Base-by-base conservation (phyloP, 2,888 invertebrate species). In the Rhagium mordax region DNA sequence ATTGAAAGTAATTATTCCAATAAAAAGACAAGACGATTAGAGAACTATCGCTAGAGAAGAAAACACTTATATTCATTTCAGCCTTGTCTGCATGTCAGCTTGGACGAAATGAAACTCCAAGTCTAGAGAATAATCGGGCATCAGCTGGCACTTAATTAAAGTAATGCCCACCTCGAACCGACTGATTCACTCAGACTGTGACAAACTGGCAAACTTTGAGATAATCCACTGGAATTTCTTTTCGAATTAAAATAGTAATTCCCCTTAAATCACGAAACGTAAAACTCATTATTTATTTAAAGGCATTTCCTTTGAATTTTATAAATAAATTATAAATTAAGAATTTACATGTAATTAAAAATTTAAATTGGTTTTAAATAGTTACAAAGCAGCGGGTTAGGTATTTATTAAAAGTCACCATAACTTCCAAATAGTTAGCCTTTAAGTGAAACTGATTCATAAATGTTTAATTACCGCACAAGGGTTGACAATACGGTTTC, bases 141-240 rank as follows among this genome's bases (percentile, higher is more conserved):
- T 85, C 85, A 85, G 84, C 84, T 85, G 85, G 83, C 83, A 84
- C 85, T 85, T 86, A 86, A 86, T 86, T 85, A 85, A 85, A 85
- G 82, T 84, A 84, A 85, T 84, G 84, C 83, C 84, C 83, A 83
- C 82, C 84, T 82, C 81, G 78, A 77, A 62, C 41, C 61, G 70
- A 60, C 60, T 75, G 77, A 79, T 78, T 76, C 80, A 75, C 75
- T 77, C 75, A 76, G 80, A 78, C 78, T 79, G 79, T 81, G 81
- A 79, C 81, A 81, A 80, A 80, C 78, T 79, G 81, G 79, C 80
- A 78, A 82, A 83, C 80, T 83, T 81, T 75, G 75, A 80, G 81
- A 81, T 83, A 81, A 82, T 81, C 81, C 80, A 70, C 73, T 62
- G 73, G 74, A 74, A 79, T 78, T 82, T 80, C 80, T 79, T 79